Conservation (phyloP, 2,797 vertebrate genomes). For the Microcaecilia unicolor region DNA sequence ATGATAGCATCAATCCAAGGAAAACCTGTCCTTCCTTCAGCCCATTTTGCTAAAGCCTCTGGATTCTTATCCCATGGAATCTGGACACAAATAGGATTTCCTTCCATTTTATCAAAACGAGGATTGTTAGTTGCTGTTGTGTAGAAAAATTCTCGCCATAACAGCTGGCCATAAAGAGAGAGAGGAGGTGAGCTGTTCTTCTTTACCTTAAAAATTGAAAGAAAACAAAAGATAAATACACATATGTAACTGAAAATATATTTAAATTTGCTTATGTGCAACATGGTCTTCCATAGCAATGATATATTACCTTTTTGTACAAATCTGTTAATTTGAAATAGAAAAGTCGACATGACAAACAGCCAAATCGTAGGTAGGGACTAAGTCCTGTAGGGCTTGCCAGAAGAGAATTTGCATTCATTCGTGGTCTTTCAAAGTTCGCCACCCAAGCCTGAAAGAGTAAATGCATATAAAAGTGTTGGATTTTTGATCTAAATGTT, state of each 20-base stretch:
- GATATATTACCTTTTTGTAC: constrained; percentile 83
- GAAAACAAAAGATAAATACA: constrained; percentile 3
- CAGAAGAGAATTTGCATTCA: constrained; percentile 87
- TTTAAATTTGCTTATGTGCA: too few relatives aligned
- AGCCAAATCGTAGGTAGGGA: constrained; percentile 89
- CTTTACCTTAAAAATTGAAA: constrained; percentile 73
- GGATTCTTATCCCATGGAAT: constrained; percentile 92
- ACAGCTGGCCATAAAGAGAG: constrained; percentile 84
- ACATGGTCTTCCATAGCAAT: too few relatives aligned
- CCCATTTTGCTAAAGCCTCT: constrained; percentile 90
- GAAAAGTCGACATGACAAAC: constrained; percentile 87
- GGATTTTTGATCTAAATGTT: too few relatives aligned
- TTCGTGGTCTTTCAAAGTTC: constrained; percentile 86
- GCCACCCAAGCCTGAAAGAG: constrained; percentile 81
- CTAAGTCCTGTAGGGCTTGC: constrained; percentile 89
- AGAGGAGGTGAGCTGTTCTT: constrained; percentile 80
- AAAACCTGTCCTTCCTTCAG: constrained; percentile 85
- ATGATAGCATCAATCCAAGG: constrained; percentile 95
- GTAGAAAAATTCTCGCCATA: constrained; percentile 96
- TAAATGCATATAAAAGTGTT: too few relatives aligned
- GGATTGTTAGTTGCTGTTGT: constrained; percentile 85
- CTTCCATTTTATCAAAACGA: constrained; percentile 95
- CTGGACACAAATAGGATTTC: constrained; percentile 88
- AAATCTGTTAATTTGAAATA: constrained; percentile 90
- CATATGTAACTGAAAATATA: too few relatives aligned